Percentiles rank a stretch among this genome's conserved stretches.
Conservation (phyloP, 2,888 invertebrate genomes). For the Osmoderma eremita region DNA sequence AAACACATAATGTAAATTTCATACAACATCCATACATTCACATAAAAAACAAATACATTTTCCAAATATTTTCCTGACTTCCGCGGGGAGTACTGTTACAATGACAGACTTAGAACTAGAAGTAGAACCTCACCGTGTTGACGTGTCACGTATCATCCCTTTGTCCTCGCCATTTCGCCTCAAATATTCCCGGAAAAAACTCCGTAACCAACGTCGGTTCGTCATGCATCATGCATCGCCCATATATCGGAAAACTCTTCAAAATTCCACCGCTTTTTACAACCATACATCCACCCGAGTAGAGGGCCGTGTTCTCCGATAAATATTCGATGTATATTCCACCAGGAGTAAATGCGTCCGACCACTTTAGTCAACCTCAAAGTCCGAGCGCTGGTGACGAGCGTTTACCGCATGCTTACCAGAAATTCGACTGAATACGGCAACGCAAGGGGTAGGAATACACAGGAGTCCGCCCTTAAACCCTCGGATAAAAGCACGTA, state of each 20-base stretch:
- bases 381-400: slow-evolving; percentile 6
- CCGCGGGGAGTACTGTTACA: no score
- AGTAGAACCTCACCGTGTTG: no score
- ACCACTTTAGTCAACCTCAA: no score
- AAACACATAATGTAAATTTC: no score
- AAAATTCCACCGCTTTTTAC: slow-evolving; percentile 23
- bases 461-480: background rate
- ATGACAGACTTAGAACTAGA: no score
- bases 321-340: slow-evolving; percentile 36
- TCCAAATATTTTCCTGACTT: no score
- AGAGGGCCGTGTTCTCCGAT: slow-evolving; percentile 18
- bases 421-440: background rate
- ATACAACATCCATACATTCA: no score
- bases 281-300: slow-evolving; percentile 4
- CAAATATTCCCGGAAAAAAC: no score
- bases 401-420: slow-evolving; percentile 1
- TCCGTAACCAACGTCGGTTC: background rate
- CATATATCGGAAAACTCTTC: slow-evolving; percentile 32
- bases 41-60: no score
- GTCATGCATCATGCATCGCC: slow-evolving; percentile 15
- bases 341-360: no score
- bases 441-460: background rate
- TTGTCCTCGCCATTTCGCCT: no score
- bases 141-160: no score
- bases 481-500: slow-evolving; percentile 11